Base-by-base conservation (phyloP, 1,140 invertebrate species). In the Leptestheria dahalacensis region DNA sequence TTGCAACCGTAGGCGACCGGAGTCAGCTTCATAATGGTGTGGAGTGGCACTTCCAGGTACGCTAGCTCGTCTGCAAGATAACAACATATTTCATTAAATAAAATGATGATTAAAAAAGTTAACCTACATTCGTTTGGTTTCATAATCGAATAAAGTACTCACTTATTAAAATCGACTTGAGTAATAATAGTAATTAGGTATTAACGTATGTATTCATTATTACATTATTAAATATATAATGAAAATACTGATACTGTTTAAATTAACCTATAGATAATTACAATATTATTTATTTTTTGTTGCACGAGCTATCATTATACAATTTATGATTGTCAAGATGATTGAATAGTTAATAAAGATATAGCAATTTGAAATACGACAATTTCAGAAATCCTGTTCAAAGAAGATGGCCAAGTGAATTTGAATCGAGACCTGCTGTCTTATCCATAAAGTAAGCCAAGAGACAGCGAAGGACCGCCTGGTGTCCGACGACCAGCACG, bases 371-470 rank as follows among this genome's bases (percentile, higher is more conserved):
- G 1, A 48, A 48, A n/a, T n/a, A n/a, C 2, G 20, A 20, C 0
- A 48, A 48, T 2, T 48, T 2, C 2, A 48, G 20, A 48, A 2
- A 48, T 2, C 20, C 47, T 48, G 20, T n/a, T n/a, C n/a, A n/a
- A 48, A 48, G 2, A 2, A n/a, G 2, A 48, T n/a, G n/a, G 20
- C 2, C 47, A 2, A n/a, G 47, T 48, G 20, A 20, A n/a, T 48
- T 41, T 41, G 33, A 41, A 9, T n/a, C 21, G 61, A 71, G 68
- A 93, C 90, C 88, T 67, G 91, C 84, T 64, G 83, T 85, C 73
- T 97, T 97, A 71, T 99, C 95, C 62, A 97, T 75, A 71, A 99
- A 99, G 73, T 99, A 99, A 0, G 95, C 96, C 24, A 99, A 79
- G 21, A 99, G 77, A 73, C 97, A 99, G 25, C 96, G 76, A 60